phyloP scores from a whole-genome alignment of 2,797 vertebrate species.

The Oryzias sinensis region DNA sequence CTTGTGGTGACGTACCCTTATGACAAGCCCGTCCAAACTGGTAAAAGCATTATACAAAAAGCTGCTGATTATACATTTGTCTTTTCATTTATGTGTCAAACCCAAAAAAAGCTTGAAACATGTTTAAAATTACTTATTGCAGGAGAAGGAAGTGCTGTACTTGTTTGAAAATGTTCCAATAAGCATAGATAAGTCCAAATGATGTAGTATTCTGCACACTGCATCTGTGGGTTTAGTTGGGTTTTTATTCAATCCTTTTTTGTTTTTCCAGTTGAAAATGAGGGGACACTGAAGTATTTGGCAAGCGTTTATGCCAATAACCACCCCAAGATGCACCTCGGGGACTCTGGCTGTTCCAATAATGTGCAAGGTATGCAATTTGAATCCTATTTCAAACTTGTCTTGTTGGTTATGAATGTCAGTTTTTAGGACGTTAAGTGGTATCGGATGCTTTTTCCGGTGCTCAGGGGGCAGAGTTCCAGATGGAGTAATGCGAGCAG shows the following conservation, averaged over 20 bases:
- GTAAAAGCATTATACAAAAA: slow-evolving; percentile 63
- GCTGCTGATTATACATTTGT: too few relatives aligned
- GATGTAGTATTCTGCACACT: too few relatives aligned
- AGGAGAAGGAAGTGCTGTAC: too few relatives aligned
- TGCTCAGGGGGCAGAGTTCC: slow-evolving; percentile 84
- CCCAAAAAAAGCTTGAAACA: too few relatives aligned
- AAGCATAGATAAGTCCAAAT: too few relatives aligned
- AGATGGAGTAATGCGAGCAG: slow-evolving; percentile 90
- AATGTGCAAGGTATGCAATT: slow-evolving; percentile 73
- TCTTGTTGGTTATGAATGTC: background rate
- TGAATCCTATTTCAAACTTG: background rate
- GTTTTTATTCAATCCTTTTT: slow-evolving; percentile 1
- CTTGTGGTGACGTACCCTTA: slow-evolving; percentile 93
- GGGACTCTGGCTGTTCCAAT: slow-evolving; percentile 87
- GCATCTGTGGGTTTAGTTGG: background rate
- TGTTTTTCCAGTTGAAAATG: slow-evolving; percentile 85
- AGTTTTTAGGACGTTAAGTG: background rate
- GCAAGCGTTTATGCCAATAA: slow-evolving; percentile 92
- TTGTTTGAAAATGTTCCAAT: too few relatives aligned
- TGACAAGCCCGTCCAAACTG: slow-evolving; percentile 90
- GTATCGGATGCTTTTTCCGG: slow-evolving; percentile 8
- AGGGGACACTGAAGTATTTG: slow-evolving; percentile 91
- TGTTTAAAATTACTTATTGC: too few relatives aligned
- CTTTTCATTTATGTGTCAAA: background rate
- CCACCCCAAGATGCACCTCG: slow-evolving; percentile 91